phyloP scores from a whole-genome alignment of 2,888 invertebrate genomes.

The Cryptocephalus moraei region DNA sequence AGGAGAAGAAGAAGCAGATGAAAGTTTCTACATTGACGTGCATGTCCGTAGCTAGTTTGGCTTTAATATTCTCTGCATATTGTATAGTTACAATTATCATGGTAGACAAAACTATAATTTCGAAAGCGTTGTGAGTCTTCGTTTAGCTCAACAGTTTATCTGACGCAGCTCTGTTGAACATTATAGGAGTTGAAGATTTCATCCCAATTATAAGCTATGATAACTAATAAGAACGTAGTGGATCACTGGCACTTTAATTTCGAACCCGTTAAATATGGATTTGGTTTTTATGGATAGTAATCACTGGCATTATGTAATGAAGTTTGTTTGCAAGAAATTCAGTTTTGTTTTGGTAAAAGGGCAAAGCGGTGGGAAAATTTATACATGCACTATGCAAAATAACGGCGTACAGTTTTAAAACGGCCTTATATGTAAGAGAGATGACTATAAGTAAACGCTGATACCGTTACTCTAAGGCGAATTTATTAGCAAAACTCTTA shows the following conservation, averaged over 20 bases:
- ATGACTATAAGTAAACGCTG: constrained; percentile 25
- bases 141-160: too few species aligned
- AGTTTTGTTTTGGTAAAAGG: constrained; percentile 16
- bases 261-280: constrained; percentile 13
- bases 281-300: constrained; percentile 13
- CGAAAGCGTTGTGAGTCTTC: too few species aligned
- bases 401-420: constrained; percentile 20
- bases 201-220: background rate
- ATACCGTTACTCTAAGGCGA: constrained; percentile 23
- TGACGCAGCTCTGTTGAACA: too few species aligned
- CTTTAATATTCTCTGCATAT: too few species aligned
- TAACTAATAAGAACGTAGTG: constrained; percentile 9
- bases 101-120: too few species aligned
- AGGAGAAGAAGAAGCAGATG: too few species aligned
- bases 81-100: too few species aligned
- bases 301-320: constrained; percentile 16
- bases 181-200: too few species aligned
- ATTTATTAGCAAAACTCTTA: constrained; percentile 24
- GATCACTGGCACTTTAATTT: constrained; percentile 10
- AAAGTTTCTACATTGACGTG: too few species aligned
- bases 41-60: too few species aligned
- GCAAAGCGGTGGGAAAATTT: constrained; percentile 6
- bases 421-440: constrained; percentile 24
- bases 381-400: constrained; percentile 18
- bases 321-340: constrained; percentile 10